Evolutionary conservation across 2,888 invertebrate genomes (phyloP), one percentile per base, ranked within the genome.

Genomic region (Alloscopus bannaensis): DNA sequence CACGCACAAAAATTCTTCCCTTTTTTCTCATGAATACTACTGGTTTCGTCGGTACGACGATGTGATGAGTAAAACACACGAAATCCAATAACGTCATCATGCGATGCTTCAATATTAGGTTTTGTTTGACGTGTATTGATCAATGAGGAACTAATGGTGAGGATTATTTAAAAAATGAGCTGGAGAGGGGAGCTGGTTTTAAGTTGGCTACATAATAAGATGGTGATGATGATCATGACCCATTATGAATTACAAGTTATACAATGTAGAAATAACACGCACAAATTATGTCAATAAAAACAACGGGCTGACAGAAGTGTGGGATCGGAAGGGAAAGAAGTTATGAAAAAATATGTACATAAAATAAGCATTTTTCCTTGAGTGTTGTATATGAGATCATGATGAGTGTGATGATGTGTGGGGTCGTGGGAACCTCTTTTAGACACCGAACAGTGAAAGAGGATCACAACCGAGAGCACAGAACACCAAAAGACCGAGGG

Each of bases 61-160:
- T 47, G 3, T 1, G 20, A n/a, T 1, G 31, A n/a, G 18, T 1
- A 40, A 42, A 24, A 57, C 28, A 13, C 42, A 60, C 59, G 36
- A 36, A 60, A 22, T 18, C 1, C 66, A 68, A 57, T 50, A 68
- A 77, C 70, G 77, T 77, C 77, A n/a, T n/a, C n/a, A 69, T 69
- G 77, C 77, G 28, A 76, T 52, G 8, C 22, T 18, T 29, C 36
- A 52, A 57, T 69, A n/a, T n/a, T n/a, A n/a, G n/a, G n/a, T n/a
- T n/a, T n/a, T n/a, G 52, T 78, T 70, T 78, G 78, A 78, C 78
- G 78, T 78, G 36, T 59, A 78, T 70, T 78, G 78, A 78, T 78
- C 78, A 78, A 78, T 78, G 78, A 70, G 78, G 36, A 78, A 55
- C 78, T 78, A 78, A 78, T 70, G 65, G 76, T 77, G 69, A 55